Evolutionary conservation across 2,888 invertebrate genomes (phyloP).

Genomic region (Pegoplata infirma): DNA sequence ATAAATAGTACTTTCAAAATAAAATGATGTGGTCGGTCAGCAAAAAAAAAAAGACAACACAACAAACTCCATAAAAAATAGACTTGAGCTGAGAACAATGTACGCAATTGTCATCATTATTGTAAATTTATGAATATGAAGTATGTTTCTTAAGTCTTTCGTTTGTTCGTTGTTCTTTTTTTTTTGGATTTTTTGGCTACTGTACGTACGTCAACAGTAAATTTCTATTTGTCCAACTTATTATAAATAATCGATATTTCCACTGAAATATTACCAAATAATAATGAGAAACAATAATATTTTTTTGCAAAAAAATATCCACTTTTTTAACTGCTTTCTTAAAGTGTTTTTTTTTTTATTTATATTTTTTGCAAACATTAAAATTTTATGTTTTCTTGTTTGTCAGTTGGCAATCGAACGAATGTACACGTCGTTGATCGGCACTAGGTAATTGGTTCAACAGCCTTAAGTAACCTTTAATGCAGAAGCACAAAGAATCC

Average conservation of each 20-base stretch:
- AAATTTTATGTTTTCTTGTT: conserved; percentile 18
- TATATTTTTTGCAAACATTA: background rate
- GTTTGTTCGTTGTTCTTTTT: conserved; percentile 14
- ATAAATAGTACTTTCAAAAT: conserved; percentile 7
- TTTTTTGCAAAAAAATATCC: background rate
- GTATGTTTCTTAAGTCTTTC: conserved; percentile 57
- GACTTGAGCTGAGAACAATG: conserved; percentile 15
- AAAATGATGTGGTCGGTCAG: conserved; percentile 22
- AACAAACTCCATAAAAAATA: background rate
- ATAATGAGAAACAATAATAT: background rate
- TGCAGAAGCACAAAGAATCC: conserved; percentile 53
- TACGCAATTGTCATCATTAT: conserved; percentile 22
- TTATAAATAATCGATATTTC: conserved; percentile 11
- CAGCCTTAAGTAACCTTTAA: conserved; percentile 73
- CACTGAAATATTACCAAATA: background rate
- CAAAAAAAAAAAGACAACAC: background rate
- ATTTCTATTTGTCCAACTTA: conserved; percentile 13
- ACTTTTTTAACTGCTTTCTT: background rate
- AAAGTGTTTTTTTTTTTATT: background rate
- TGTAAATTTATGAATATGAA: background rate
- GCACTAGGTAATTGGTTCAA: conserved; percentile 78
- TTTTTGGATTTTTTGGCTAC: background rate
- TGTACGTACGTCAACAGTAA: background rate
- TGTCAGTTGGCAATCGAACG: conserved; percentile 37
- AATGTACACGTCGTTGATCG: conserved; percentile 59